Evolutionary conservation across 2,888 invertebrate species (phyloP), one percentile per base, ranked within the genome.

Genomic region (Rhimphoctona megacephalus): DNA sequence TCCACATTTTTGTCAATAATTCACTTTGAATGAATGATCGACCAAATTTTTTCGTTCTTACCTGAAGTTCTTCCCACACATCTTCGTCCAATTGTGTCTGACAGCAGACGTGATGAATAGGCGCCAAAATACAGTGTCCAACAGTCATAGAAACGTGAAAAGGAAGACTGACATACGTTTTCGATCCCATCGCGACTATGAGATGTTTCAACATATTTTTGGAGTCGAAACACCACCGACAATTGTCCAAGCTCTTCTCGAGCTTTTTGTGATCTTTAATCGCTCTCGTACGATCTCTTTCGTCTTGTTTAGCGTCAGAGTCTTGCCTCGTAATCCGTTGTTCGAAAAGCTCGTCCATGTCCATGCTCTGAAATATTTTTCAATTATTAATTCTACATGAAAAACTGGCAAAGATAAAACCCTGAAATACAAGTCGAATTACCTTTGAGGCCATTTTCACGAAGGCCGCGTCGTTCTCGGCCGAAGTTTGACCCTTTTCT

Each of bases 41-140:
- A 36, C 1, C 8, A 14, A 17, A 57, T 76, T 46, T 19, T 19
- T 19, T 64, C 4, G 19, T 79, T 61, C 92, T 92, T 94, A 97
- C 97, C 95, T 96, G 95, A 85, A 99, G 95, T 95, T 99, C 99
- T 84, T 96, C 96, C 98, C 98, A 99, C 70, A 98, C 97, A 95
- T 99, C 98, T 95, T 99, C 99, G 95, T 99, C 99, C 64, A 98
- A 93, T 88, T 97, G 96, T 0, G 98, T 98, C 54, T 97, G 96
- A 93, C 98, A 97, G 2, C 96, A 93, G 0, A 96, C 95, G 94
- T 99, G 99, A 89, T 97, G 96, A 92, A 97, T 96, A 0, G 99
- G 98, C 2, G 97, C 96, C 90, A 99, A 96, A 74, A 98, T 95
- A 92, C 97, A 99, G 93, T 99, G 99, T 0, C 98, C 97, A 81